A percentile compares a stretch with the other conserved stretches of the same genome.
Conservation (phyloP, 2,888 invertebrate genomes). For the Cephonodes hylas region DNA sequence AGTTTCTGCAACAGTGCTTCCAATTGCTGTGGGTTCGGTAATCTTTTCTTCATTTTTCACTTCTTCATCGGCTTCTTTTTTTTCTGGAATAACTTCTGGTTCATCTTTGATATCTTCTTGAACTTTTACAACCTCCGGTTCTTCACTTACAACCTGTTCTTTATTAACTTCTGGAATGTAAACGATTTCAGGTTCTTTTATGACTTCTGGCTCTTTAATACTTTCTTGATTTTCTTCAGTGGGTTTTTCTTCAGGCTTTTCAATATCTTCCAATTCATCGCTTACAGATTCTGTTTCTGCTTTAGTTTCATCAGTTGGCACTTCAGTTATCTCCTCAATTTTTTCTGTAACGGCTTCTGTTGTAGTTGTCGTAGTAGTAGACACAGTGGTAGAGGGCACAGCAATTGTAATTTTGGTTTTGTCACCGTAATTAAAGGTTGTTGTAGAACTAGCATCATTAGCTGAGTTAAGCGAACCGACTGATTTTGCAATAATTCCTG, state of each 20-base stretch:
- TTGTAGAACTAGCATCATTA: constrained; percentile 38
- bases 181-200: background rate
- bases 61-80: background rate
- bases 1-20: constrained; percentile 11
- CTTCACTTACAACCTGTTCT: constrained; percentile 24
- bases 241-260: background rate
- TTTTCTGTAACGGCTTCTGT: constrained; percentile 26
- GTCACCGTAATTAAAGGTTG: constrained; percentile 65
- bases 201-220: background rate
- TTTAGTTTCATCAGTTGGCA: constrained; percentile 13
- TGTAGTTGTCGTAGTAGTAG: constrained; percentile 20
- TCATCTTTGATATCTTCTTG: background rate
- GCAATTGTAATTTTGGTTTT: constrained; percentile 35
- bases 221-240: background rate
- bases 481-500: constrained; percentile 49
- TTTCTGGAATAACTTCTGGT: background rate
- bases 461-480: constrained; percentile 42
- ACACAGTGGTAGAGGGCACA: constrained; percentile 17
- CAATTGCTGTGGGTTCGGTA: background rate
- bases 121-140: constrained; percentile 11
- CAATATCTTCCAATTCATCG: constrained; percentile 7
- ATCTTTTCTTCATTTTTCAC: constrained; percentile 1
- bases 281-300: background rate
- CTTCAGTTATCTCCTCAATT: constrained; percentile 24
- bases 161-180: background rate